These are phyloP conservation scores for Drosophila oshimai DNA, from an alignment of 1,140 invertebrate species.

Conservation along the genomic window DNA sequence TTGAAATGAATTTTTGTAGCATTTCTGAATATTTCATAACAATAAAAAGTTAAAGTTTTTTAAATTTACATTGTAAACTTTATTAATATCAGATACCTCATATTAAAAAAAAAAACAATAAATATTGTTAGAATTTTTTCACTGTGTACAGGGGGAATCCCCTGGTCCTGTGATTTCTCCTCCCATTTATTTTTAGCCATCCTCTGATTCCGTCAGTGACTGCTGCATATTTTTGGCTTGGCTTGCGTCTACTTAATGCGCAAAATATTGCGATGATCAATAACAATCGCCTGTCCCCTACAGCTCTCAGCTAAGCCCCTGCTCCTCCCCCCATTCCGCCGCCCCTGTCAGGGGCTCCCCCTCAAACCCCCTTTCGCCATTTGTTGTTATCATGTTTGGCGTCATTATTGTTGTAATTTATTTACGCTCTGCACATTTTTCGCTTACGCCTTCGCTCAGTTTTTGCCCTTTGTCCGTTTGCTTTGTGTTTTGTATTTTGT, in stretches of 20 bases:
- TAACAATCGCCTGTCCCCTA: slow-evolving; percentile 60
- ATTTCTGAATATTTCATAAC: no score
- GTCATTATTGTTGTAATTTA: slow-evolving; percentile 80
- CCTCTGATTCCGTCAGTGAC: slow-evolving; percentile 3
- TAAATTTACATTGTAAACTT: no score
- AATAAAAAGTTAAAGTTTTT: no score
- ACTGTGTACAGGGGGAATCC: neutral
- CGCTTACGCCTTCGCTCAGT: slow-evolving; percentile 54
- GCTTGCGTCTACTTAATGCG: slow-evolving; percentile 72
- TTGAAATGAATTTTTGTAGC: no score
- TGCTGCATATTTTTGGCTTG: slow-evolving; percentile 75
- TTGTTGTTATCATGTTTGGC: slow-evolving; percentile 77
- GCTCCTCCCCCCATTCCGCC: neutral
- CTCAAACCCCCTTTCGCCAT: slow-evolving; percentile 12
- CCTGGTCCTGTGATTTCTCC: neutral
- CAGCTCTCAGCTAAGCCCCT: neutral
- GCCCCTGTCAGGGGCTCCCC: neutral
- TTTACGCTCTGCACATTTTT: slow-evolving; percentile 75
- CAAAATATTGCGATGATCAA: slow-evolving; percentile 80
- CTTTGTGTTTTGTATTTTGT: neutral
- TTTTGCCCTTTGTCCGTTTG: neutral
- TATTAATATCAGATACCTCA: no score
- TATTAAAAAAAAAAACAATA: no score
- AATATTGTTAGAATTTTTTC: no score
- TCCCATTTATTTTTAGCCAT: neutral